Base-by-base conservation (phyloP, 2,888 invertebrate species). In the Branchipolynoe longqiensis region DNA sequence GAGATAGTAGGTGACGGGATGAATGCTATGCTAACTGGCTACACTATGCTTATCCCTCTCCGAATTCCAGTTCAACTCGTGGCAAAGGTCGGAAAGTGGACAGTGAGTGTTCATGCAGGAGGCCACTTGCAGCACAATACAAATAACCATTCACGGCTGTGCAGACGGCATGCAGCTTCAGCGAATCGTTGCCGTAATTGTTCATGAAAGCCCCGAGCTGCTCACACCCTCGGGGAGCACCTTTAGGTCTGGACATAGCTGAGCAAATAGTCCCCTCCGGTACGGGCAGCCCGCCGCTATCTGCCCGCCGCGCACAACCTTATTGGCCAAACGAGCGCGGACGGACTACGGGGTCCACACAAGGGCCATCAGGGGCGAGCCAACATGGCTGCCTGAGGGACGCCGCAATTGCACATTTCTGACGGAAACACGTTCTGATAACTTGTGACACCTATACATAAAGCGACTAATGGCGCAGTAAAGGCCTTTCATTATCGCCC, bases 371-470 rank as follows among this genome's bases (percentile, higher is more conserved):
- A 78, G 18, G 78, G 78, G 78, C 78, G 4, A 6, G 54, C 78
- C 48, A 48, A 78, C 31, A 78, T 41, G 78, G 78, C 41, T 28
- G 54, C 78, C 41, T 12, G 78, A 48, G 78, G 78, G 54, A 78
- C 48, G 25, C 78, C n/a, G 48, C 78, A 78, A 78, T 78, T 78
- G 78, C 78, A 31, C 78, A 78, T 78, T 78, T 78, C 78, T 28
- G 54, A 78, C 41, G 28, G 48, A n/a, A 41, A 78, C 78, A 48
- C 48, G 78, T 78, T 25, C 48, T 25, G 78, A 41, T 78, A 78
- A 78, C 78, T 78, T 78, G 78, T 78, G 78, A 78, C 78, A 78
- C 78, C 78, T 78, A 40, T 78, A 48, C 48, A 78, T 78, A 78
- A 78, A 78, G 48, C 78, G 31, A 41, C 48, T 78, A 78, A 78